These are phyloP conservation scores for Coreoperca whiteheadi DNA, from an alignment of 2,113 vertebrate genomes.

Conservation along the genomic window DNA sequence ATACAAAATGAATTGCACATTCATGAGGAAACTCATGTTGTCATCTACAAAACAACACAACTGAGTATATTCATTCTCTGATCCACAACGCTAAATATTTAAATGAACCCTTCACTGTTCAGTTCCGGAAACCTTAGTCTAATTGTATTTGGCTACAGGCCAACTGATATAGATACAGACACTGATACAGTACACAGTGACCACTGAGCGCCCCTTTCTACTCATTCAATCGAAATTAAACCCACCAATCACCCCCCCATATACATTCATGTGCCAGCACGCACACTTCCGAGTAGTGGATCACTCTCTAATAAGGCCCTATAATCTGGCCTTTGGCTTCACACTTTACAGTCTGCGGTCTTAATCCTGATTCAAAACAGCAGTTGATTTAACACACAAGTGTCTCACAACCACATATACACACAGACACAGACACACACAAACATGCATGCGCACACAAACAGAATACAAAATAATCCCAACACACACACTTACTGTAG, in stretches of 20 bases:
- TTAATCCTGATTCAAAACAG: constrained; percentile 70
- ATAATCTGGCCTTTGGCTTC: constrained; percentile 74
- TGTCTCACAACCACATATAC: constrained; percentile 17
- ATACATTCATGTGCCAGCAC: constrained; percentile 12
- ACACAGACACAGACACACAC: constrained; percentile 15
- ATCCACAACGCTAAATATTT: not conserved
- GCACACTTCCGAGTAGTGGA: constrained; percentile 49
- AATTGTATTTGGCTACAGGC: not conserved
- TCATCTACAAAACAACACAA: not conserved
- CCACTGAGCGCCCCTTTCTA: not conserved
- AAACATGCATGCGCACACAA: not conserved
- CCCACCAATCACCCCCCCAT: not conserved
- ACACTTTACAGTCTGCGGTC: constrained; percentile 49
- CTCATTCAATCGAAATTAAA: constrained; percentile 20
- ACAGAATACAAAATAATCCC: not conserved
- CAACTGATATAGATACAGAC: not conserved
- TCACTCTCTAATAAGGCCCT: constrained; percentile 65
- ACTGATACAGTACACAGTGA: not conserved
- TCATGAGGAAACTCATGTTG: not conserved
- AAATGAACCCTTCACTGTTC: not conserved
- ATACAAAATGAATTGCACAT: not conserved
- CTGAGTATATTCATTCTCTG: not conserved
- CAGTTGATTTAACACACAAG: constrained; percentile 48
- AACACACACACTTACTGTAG: not conserved
- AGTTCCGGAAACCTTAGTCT: not conserved